Evolutionary conservation across 2,113 vertebrate genomes (phyloP).

Genomic region (Cairina moschata): DNA sequence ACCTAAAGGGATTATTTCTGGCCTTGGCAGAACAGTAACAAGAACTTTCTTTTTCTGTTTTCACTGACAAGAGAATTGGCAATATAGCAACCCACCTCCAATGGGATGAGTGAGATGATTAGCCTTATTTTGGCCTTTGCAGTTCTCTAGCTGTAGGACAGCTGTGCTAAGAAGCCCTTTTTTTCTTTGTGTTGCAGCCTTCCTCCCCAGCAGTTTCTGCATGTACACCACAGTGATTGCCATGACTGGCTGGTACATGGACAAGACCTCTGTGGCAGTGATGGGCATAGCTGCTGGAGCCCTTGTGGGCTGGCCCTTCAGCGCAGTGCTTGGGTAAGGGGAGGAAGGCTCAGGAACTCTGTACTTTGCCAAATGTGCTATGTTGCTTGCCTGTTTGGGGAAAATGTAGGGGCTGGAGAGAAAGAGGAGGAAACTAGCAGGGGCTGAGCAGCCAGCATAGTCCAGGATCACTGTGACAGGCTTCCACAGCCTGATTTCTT

Average conservation of each 20-base stretch:
- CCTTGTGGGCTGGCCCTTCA: slow-evolving; percentile 95
- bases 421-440: neutral
- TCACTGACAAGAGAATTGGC: neutral
- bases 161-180: neutral
- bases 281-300: slow-evolving; percentile 90
- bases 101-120: neutral
- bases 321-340: slow-evolving; percentile 90
- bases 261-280: slow-evolving; percentile 87
- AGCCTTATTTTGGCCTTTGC: neutral
- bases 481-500: neutral
- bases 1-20: neutral
- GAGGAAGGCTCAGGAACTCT: neutral
- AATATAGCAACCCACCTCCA: neutral
- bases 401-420: neutral
- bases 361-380: neutral
- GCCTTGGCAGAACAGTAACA: neutral
- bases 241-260: slow-evolving; percentile 98
- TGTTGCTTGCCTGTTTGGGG: neutral
- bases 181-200: slow-evolving; percentile 77
- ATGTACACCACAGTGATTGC: slow-evolving; percentile 95
- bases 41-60: neutral
- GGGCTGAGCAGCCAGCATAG: neutral
- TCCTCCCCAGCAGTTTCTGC: slow-evolving; percentile 96
- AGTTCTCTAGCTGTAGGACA: neutral
- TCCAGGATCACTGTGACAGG: neutral